Evolutionary conservation across 2,888 invertebrate genomes (phyloP), one percentile per base, ranked within the genome.

Genomic region (Seladonia tumulorum): DNA sequence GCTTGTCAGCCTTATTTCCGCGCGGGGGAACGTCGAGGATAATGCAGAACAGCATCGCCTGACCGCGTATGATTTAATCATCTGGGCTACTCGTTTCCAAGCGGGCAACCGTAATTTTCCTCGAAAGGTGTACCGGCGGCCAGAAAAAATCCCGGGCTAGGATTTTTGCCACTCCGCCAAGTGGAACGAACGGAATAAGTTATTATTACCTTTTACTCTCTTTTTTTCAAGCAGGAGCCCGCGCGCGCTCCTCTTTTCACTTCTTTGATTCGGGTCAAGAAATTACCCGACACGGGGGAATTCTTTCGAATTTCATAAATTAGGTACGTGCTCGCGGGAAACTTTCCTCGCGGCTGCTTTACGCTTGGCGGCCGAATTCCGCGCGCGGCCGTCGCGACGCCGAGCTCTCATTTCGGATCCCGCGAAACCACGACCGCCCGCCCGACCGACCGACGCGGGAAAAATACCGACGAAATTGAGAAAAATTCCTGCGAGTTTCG

Each of bases 1-100:
- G 60, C 85, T 84, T 77, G 80, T 57, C 76, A 63, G 82, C 76
- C 76, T 86, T 83, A 87, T 72, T 88, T 87, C 77, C 80, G 71
- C 76, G 76, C 80, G 83, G 57, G 71, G 80, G 78, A 84, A 88
- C 74, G 82, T 82, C 72, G 83, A 82, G 82, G 79, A 87, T 87
- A 89, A 86, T 60, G 76, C 74, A 81, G 75, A 81, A 83, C 79
- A 87, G 70, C 87, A 75, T 88, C 74, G 79, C 81, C 66, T 75
- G 81, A 35, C 74, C 71, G 84, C 63, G 73, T 63, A 76, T 72
- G 86, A 87, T 87, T 85, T 79, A 77, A 87, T 86, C 85, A 75
- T 79, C 74, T 60, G 76, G 86, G 71, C 81, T 83, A 84, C 85
- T 86, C 76, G 73, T 84, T 76, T 79, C 70, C 76, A 82, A 72